Conservation (phyloP, 2,113 vertebrate species). For the Melanerpes formicivorus region DNA sequence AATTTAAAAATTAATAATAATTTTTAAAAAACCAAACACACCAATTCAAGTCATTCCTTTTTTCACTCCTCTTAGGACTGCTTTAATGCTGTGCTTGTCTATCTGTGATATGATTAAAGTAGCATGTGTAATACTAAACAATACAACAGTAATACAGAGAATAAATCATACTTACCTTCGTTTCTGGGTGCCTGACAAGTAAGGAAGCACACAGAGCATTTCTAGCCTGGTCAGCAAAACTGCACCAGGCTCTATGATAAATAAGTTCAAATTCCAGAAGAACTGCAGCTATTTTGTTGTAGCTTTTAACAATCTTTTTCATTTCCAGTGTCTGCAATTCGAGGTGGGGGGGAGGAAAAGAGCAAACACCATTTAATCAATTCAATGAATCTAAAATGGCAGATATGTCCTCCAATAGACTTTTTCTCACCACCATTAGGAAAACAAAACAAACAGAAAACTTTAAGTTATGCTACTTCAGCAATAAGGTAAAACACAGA, state of each 20-base stretch:
- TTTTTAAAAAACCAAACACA: background rate
- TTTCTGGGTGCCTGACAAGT: constrained; percentile 73
- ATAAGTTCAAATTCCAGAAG: constrained; percentile 82
- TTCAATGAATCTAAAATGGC: background rate
- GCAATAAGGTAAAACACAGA: background rate
- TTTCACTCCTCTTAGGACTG: background rate
- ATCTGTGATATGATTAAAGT: background rate
- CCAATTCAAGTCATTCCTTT: background rate
- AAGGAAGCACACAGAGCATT: constrained; percentile 73
- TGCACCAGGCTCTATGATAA: constrained; percentile 79
- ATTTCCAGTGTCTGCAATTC: constrained; percentile 74
- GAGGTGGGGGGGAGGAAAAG: background rate
- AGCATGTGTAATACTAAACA: background rate
- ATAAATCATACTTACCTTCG: constrained; percentile 69
- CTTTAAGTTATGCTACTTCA: background rate
- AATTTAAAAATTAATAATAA: no score
- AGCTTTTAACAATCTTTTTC: constrained; percentile 77
- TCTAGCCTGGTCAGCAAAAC: constrained; percentile 68
- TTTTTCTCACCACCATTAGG: background rate
- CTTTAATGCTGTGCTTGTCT: background rate
- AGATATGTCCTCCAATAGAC: background rate
- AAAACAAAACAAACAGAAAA: background rate
- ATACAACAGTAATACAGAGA: background rate
- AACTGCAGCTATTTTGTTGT: constrained; percentile 81
- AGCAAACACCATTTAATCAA: background rate